Conservation (phyloP, 2,797 vertebrate genomes). For the Heliangelus exortis region DNA sequence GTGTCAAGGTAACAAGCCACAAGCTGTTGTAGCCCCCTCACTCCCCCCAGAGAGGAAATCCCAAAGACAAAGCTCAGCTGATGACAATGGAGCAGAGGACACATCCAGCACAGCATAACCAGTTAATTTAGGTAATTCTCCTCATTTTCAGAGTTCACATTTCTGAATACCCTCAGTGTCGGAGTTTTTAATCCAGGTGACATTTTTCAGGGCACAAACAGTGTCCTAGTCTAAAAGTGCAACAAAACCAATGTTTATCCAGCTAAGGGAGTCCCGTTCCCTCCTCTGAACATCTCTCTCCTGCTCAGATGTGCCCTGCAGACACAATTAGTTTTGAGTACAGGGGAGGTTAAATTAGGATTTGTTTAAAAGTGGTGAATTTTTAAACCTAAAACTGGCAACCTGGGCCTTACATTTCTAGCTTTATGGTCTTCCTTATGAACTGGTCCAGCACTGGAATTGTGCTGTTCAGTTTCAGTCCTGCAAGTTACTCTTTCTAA, state of each 20-base stretch:
- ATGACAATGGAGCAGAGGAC: not conserved
- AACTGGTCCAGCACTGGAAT: not conserved
- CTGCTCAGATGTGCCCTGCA: not conserved
- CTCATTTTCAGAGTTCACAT: not conserved
- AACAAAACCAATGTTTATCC: not conserved
- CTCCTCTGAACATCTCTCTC: not conserved
- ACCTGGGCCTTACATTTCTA: not conserved
- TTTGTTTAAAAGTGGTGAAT: not conserved
- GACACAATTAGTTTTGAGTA: fast-evolving
- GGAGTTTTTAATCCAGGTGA: not conserved
- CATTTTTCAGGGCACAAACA: constrained; percentile 6
- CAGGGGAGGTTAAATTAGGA: fast-evolving
- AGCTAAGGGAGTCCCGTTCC: not conserved
- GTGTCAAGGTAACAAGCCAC: not conserved
- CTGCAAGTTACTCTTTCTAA: not conserved
- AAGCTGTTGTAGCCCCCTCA: not conserved
- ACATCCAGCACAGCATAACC: not conserved
- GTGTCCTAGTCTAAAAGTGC: not conserved
- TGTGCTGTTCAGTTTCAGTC: not conserved
- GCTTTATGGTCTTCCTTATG: not conserved
- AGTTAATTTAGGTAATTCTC: not conserved
- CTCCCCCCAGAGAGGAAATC: not conserved
- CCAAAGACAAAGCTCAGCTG: not conserved
- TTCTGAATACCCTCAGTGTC: not conserved
- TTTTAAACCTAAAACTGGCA: not conserved